Conservation (phyloP, 2,113 vertebrate genomes). For the Istiophorus platypterus region DNA sequence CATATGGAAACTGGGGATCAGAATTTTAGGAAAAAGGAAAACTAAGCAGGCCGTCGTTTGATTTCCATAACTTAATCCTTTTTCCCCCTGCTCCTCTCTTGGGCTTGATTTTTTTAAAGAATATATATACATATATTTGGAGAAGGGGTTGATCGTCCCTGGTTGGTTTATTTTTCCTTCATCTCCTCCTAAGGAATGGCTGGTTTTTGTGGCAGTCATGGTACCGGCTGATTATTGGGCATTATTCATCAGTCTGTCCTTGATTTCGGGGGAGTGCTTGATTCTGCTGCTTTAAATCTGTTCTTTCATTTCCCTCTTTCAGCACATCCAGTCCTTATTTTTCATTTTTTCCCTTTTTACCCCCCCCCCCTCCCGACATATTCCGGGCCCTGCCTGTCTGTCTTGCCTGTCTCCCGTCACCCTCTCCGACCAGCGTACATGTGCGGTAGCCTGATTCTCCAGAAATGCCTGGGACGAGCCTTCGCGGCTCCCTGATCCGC, state of each 20-base stretch:
- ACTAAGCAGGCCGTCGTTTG: conserved; percentile 87
- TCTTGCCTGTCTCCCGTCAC: conserved; percentile 58
- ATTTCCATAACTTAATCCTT: conserved; percentile 69
- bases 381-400: conserved; percentile 61
- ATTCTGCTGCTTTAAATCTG: conserved; percentile 65
- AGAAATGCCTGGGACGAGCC: conserved; percentile 48
- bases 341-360: no score
- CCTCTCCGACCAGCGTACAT: conserved; percentile 51
- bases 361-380: conserved; percentile 19
- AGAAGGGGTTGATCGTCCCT: conserved; percentile 62
- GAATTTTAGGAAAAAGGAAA: conserved; percentile 99
- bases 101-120: conserved; percentile 57
- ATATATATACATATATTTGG: conserved; percentile 57
- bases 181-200: conserved; percentile 66
- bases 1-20: conserved; percentile 99
- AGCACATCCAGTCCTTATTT: conserved; percentile 53
- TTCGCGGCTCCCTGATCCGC: conserved; percentile 46
- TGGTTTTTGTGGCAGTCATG: conserved; percentile 64
- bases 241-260: conserved; percentile 56
- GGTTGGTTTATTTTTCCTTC: conserved; percentile 65
- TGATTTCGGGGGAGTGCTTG: conserved; percentile 62
- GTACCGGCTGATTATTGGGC: conserved; percentile 64
- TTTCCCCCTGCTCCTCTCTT: conserved; percentile 32
- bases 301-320: conserved; percentile 60
- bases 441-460: conserved; percentile 38